A percentile compares a stretch with the other conserved stretches of the same genome.
Evolutionary conservation across 2,797 vertebrate species (phyloP).

Genomic region (Paratrypauchen microcephalus): DNA sequence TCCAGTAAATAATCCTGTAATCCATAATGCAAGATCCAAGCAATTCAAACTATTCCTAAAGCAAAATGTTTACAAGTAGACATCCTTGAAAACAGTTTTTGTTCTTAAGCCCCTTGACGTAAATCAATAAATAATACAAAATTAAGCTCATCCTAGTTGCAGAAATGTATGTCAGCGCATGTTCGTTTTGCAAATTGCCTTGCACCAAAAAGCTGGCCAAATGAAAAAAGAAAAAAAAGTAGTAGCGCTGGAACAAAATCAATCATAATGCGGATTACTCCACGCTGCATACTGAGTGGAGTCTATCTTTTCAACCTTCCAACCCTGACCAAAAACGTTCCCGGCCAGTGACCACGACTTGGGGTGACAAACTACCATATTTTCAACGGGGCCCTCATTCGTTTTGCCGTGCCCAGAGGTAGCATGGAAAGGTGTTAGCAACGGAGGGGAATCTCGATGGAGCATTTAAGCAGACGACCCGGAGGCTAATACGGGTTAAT

Average conservation of each 20-base stretch:
- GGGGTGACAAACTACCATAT: conserved; percentile 64
- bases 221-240: conserved; percentile 30
- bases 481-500: conserved; percentile 85
- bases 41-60: conserved; percentile 3
- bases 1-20: conserved; percentile 22
- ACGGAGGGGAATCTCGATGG: conserved; percentile 50
- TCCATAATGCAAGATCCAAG: conserved; percentile 16
- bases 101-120: conserved; percentile 25
- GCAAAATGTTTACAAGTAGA: conserved; percentile 18
- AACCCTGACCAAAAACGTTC: conserved; percentile 20
- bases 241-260: conserved; percentile 65
- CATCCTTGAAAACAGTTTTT: conserved; percentile 16
- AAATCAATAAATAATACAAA: conserved; percentile 48
- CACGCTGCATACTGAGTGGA: conserved; percentile 65
- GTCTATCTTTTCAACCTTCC: conserved; percentile 21
- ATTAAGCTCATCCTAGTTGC: conserved; percentile 39
- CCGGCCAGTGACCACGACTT: conserved; percentile 45
- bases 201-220: conserved; percentile 17
- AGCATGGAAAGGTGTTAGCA: conserved; percentile 38
- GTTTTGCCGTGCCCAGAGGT: conserved; percentile 61
- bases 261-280: conserved; percentile 71
- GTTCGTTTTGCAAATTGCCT: conserved; percentile 18
- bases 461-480: conserved; percentile 81
- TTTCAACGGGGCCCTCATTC: conserved; percentile 60
- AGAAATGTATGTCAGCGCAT: conserved; percentile 25